phyloP scores from a whole-genome alignment of 2,888 invertebrate genomes.

The Drosophila helvetica region DNA sequence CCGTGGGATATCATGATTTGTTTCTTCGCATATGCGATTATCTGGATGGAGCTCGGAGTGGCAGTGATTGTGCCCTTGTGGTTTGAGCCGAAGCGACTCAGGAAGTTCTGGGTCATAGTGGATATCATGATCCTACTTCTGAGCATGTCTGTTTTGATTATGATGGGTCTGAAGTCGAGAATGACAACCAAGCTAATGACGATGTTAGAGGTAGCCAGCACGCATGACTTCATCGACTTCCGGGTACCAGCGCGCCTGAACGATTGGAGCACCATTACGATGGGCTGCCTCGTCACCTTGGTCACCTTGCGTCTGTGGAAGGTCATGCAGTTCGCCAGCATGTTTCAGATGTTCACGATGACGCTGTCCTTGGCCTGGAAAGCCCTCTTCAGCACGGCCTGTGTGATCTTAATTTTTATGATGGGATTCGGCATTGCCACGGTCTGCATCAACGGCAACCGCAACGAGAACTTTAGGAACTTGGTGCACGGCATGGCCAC shows the following conservation, averaged over 20 bases:
- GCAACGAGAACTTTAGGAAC: slow-evolving; percentile 58
- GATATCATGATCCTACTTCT: slow-evolving; percentile 73
- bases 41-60: slow-evolving; percentile 65
- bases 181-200: slow-evolving; percentile 57
- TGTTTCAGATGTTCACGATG: slow-evolving; percentile 75
- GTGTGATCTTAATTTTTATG: slow-evolving; percentile 71
- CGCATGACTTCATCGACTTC: slow-evolving; percentile 79
- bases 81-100: slow-evolving; percentile 56
- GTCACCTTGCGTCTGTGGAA: slow-evolving; percentile 82
- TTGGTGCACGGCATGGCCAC: slow-evolving; percentile 66
- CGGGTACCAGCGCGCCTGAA: slow-evolving; percentile 62
- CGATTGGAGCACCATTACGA: slow-evolving; percentile 33
- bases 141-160: slow-evolving; percentile 47
- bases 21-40: slow-evolving; percentile 58
- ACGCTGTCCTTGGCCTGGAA: slow-evolving; percentile 67
- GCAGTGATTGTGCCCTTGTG: slow-evolving; percentile 62
- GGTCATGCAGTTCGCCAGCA: slow-evolving; percentile 76
- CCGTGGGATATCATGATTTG: slow-evolving; percentile 48
- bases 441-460: slow-evolving; percentile 79
- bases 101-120: slow-evolving; percentile 71
- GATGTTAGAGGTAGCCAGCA: slow-evolving; percentile 60
- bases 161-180: slow-evolving; percentile 53
- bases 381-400: slow-evolving; percentile 60
- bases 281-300: slow-evolving; percentile 73
- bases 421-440: slow-evolving; percentile 64